These are phyloP conservation scores for Scaptomyza reducta DNA, from an alignment of 2,888 invertebrate genomes.

Conservation along the genomic window DNA sequence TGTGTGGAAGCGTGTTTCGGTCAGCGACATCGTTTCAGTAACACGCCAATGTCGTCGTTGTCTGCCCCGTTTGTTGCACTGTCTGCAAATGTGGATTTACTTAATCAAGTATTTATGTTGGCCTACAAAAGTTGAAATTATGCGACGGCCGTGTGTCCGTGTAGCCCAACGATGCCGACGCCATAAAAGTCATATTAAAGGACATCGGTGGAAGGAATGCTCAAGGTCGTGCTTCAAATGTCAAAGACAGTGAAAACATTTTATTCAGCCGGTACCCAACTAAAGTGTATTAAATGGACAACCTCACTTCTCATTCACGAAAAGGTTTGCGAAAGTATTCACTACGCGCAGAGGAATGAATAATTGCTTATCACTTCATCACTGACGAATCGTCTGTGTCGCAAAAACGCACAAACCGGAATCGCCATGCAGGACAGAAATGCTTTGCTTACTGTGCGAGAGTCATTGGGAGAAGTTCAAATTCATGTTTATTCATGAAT, in stretches of 20 bases:
- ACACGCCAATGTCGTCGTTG: conserved; percentile 20
- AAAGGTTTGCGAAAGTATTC: neutral
- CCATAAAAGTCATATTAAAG: conserved; percentile 44
- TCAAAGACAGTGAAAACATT: conserved; percentile 24
- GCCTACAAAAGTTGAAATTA: conserved; percentile 57
- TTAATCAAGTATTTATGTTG: conserved; percentile 65
- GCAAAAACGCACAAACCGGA: too few species aligned
- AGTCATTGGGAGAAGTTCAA: neutral
- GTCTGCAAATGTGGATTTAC: conserved; percentile 62
- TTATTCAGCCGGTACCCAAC: neutral
- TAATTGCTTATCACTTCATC: neutral
- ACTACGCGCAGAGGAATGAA: neutral
- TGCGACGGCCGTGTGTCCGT: conserved; percentile 33
- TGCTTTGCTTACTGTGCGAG: neutral
- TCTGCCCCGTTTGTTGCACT: conserved; percentile 35
- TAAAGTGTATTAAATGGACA: neutral
- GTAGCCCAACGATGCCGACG: conserved; percentile 12
- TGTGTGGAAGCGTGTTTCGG: neutral
- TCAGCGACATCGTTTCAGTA: conserved; percentile 2
- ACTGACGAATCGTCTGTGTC: neutral
- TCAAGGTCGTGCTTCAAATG: conserved; percentile 16
- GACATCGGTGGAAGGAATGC: conserved; percentile 7
- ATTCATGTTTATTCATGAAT: neutral
- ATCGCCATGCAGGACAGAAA: neutral
- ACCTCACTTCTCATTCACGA: neutral